Evolutionary conservation across 2,113 vertebrate species (phyloP).

Genomic region (Atrichornis clamosus): DNA sequence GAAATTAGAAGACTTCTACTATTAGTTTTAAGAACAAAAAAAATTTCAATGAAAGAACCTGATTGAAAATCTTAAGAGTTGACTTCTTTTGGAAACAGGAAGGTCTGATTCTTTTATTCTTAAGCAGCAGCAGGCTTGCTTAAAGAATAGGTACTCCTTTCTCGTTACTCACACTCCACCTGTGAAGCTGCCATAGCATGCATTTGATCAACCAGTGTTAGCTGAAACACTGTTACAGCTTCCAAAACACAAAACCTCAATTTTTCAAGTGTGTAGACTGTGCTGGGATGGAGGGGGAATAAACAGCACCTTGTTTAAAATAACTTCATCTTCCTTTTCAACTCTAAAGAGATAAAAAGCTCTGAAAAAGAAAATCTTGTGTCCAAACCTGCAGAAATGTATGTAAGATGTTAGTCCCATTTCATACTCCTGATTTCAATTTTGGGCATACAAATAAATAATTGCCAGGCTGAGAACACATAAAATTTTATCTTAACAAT

Average conservation of each 20-base stretch:
- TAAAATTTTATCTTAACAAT: not conserved
- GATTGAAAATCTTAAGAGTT: not conserved
- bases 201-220: not conserved
- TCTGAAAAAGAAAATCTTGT: not conserved
- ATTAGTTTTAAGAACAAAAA: not conserved
- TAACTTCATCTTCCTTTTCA: not conserved
- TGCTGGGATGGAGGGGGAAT: not conserved
- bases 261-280: not conserved
- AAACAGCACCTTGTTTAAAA: not conserved
- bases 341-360: not conserved
- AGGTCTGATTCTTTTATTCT: not conserved
- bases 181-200: not conserved
- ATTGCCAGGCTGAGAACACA: not conserved
- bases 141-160: not conserved
- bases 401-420: not conserved
- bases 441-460: not conserved
- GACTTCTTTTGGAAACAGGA: not conserved
- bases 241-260: conserved; percentile 14
- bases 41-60: not conserved
- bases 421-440: not conserved
- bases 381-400: not conserved
- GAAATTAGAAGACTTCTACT: not conserved
- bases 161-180: conserved; percentile 35
- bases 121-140: not conserved
- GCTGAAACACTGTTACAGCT: not conserved